Conservation (phyloP, 2,113 vertebrate species). For the Cinclus mexicanus region DNA sequence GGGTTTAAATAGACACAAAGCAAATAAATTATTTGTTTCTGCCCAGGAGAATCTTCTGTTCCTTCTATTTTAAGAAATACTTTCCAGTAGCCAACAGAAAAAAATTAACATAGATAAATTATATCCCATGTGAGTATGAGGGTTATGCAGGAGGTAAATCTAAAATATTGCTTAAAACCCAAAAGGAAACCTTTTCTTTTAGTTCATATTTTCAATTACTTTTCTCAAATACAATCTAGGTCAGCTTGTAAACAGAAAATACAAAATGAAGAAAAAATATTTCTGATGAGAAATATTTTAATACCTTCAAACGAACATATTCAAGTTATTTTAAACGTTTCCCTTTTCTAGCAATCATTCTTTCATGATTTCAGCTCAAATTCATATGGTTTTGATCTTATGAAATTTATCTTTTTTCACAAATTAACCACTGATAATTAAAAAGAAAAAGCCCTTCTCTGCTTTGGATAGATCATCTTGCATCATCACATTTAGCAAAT, state of each 20-base stretch:
- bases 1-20: background rate
- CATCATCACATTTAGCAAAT: background rate
- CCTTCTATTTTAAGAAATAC: background rate
- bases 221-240: background rate
- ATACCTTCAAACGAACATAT: background rate
- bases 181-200: background rate
- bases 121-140: background rate
- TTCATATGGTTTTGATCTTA: background rate
- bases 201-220: background rate
- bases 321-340: background rate
- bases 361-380: background rate
- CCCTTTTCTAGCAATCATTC: background rate
- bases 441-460: background rate
- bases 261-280: background rate
- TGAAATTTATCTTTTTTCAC: background rate
- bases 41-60: background rate
- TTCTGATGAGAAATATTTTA: background rate
- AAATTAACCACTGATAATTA: background rate
- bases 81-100: background rate
- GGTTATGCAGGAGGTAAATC: background rate
- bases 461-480: background rate
- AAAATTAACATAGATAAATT: background rate
- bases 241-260: slow-evolving; percentile 29
- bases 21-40: background rate
- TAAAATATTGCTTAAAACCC: background rate